Evolutionary conservation across 2,888 invertebrate genomes (phyloP).

Genomic region (Dusona sp.): DNA sequence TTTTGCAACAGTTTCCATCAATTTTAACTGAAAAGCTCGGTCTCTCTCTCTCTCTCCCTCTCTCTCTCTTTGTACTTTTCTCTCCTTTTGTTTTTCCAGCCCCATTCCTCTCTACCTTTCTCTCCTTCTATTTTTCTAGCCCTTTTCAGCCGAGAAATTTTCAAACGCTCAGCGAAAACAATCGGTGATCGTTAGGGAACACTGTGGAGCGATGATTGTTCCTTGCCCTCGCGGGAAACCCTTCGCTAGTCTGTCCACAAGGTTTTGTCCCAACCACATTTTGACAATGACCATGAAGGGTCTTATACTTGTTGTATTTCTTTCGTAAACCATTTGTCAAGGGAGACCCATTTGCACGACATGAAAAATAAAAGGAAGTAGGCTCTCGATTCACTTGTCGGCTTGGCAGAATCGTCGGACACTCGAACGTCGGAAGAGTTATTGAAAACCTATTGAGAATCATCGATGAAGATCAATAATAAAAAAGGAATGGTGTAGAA

Average conservation of each 20-base stretch:
- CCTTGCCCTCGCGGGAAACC: constrained; percentile 29
- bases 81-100: neutral
- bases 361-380: constrained; percentile 40
- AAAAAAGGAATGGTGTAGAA: constrained; percentile 12
- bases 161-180: constrained; percentile 61
- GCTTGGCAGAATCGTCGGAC: constrained; percentile 26
- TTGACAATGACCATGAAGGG: constrained; percentile 36
- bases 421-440: constrained; percentile 32
- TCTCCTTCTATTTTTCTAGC: neutral
- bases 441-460: constrained; percentile 53
- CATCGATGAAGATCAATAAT: constrained; percentile 53
- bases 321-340: constrained; percentile 39
- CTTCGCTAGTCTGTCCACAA: constrained; percentile 30
- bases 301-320: constrained; percentile 31
- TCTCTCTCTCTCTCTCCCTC: neutral
- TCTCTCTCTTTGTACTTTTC: neutral
- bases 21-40: too few species aligned
- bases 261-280: constrained; percentile 29
- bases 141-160: constrained; percentile 32
- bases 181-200: constrained; percentile 69
- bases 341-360: constrained; percentile 26
- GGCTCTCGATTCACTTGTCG: constrained; percentile 32
- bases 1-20: too few species aligned
- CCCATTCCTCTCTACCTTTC: neutral
- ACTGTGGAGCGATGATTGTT: constrained; percentile 60